A percentile compares a stretch with the other conserved stretches of the same genome.
Conservation (phyloP, 2,113 vertebrate genomes). For the Syngnathus typhle region DNA sequence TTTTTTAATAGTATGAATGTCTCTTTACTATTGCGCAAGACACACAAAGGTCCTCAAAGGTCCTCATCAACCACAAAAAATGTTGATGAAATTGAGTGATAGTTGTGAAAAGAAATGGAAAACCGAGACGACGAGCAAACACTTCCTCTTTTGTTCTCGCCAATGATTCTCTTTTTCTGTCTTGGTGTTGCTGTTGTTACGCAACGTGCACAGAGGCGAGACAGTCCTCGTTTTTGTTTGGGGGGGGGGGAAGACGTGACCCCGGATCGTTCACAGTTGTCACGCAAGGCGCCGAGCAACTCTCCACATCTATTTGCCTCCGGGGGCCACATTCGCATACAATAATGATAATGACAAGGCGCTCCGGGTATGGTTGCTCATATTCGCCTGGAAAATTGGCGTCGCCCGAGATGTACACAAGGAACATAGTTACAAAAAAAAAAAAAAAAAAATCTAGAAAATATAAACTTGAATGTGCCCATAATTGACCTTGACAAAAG, state of each 20-base stretch:
- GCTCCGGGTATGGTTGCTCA: conserved; percentile 43
- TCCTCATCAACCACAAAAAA: background rate
- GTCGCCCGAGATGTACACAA: conserved; percentile 12
- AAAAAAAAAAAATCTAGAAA: background rate
- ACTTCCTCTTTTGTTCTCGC: background rate
- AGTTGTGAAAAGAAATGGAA: background rate
- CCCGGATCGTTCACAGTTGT: conserved; percentile 32
- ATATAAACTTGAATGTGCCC: background rate
- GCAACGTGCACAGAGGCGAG: conserved; percentile 12
- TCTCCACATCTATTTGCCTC: conserved; percentile 48
- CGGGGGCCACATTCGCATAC: conserved; percentile 36
- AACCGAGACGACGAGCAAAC: background rate
- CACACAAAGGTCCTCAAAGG: background rate
- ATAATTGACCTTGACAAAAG: background rate
- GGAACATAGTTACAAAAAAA: conserved; percentile 13
- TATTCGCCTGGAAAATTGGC: conserved; percentile 39
- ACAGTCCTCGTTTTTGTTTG: background rate
- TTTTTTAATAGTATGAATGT: background rate
- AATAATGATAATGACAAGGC: conserved; percentile 55
- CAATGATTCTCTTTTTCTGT: background rate
- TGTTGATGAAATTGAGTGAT: background rate
- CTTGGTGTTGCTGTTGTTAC: conserved; percentile 9
- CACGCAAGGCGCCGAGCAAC: conserved; percentile 35
- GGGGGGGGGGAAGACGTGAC: conserved; percentile 31
- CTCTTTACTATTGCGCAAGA: background rate